Percentiles rank a stretch among this genome's conserved stretches.
These are phyloP conservation scores for Hypotaenidia okinawae DNA, from an alignment of 2,797 vertebrate species.

Conservation along the genomic window DNA sequence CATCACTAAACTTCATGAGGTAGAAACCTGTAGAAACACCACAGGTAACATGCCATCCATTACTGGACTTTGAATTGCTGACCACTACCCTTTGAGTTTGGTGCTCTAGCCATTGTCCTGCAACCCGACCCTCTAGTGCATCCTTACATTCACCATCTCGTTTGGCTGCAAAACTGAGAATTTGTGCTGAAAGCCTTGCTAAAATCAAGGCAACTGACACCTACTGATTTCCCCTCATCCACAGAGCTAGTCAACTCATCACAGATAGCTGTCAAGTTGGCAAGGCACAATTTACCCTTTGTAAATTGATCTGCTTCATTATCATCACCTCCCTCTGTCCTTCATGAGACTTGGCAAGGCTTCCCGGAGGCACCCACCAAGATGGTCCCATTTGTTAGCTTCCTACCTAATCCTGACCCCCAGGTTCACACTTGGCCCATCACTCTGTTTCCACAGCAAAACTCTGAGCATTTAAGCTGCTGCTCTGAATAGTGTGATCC, in stretches of 20 bases:
- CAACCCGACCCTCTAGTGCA: not conserved
- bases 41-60: not conserved
- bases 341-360: not conserved
- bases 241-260: not conserved
- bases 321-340: not conserved
- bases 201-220: not conserved
- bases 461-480: not conserved
- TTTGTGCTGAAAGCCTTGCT: not conserved
- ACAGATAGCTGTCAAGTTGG: not conserved
- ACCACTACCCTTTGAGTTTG: not conserved
- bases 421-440: not conserved
- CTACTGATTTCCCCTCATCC: not conserved
- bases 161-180: not conserved
- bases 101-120: not conserved
- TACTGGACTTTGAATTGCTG: not conserved
- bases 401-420: not conserved
- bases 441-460: not conserved
- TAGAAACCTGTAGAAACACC: not conserved
- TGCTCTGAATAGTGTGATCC: not conserved
- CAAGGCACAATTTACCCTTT: not conserved
- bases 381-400: not conserved
- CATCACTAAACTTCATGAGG: accelerated
- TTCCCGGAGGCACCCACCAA: not conserved
- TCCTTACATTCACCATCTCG: not conserved
- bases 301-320: not conserved